A percentile compares a stretch with the other conserved stretches of the same genome.
These are phyloP conservation scores for Tiliacea aurago DNA, from an alignment of 2,888 invertebrate species.

Conservation along the genomic window DNA sequence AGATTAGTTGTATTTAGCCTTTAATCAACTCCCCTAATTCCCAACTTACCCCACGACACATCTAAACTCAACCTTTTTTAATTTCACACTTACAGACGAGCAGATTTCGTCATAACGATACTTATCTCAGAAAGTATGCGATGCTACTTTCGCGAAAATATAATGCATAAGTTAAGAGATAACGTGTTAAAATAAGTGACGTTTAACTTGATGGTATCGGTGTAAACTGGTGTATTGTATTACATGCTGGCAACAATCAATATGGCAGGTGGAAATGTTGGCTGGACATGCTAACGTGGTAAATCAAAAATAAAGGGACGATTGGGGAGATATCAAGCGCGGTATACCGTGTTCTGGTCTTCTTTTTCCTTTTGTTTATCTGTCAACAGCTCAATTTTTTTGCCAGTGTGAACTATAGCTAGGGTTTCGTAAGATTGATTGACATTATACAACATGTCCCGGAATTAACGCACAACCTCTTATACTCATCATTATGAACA, in stretches of 20 bases:
- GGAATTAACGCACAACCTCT: no score
- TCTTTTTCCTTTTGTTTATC: neutral
- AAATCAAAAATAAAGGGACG: constrained; percentile 38
- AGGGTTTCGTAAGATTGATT: no score
- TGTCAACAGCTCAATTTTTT: neutral
- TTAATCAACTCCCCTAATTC: neutral
- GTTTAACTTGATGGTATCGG: constrained; percentile 55
- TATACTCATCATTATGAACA: no score
- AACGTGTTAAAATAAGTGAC: constrained; percentile 57
- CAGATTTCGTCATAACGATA: constrained; percentile 67
- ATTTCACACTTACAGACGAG: constrained; percentile 60
- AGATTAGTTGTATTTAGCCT: neutral
- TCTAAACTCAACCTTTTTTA: constrained; percentile 56
- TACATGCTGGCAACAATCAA: constrained; percentile 52
- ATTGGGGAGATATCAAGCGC: constrained; percentile 21
- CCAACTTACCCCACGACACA: constrained; percentile 26
- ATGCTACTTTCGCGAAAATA: constrained; percentile 60
- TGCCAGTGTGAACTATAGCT: no score
- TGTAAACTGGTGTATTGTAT: constrained; percentile 58
- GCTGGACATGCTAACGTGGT: constrained; percentile 30
- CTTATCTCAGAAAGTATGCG: constrained; percentile 55
- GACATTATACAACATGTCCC: no score
- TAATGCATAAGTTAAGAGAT: constrained; percentile 63
- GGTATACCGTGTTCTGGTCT: neutral
- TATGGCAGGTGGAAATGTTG: constrained; percentile 46